These are phyloP conservation scores for Nomada goodeniana DNA, from an alignment of 2,888 invertebrate genomes.

Conservation along the genomic window DNA sequence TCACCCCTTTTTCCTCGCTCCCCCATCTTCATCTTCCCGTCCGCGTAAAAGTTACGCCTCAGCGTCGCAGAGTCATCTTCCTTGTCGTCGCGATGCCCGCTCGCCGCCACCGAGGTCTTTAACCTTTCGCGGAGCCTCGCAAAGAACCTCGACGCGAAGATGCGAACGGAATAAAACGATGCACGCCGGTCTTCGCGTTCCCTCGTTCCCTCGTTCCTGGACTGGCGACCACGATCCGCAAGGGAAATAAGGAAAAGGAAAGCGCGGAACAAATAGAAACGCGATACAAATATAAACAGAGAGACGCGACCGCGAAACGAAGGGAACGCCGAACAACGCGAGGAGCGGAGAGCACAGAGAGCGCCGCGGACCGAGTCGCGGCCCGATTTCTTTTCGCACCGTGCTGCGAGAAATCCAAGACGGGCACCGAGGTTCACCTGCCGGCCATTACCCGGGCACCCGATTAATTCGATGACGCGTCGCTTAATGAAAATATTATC, in stretches of 20 bases:
- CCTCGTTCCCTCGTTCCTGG: background rate
- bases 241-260: constrained; percentile 61
- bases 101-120: constrained; percentile 40
- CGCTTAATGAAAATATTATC: constrained; percentile 73
- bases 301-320: background rate
- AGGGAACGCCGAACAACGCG: background rate
- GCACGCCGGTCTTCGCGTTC: background rate
- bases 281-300: constrained; percentile 60
- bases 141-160: constrained; percentile 30
- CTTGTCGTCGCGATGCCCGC: constrained; percentile 42
- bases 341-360: background rate
- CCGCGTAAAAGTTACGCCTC: constrained; percentile 21
- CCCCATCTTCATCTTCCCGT: background rate
- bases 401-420: background rate
- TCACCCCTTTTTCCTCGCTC: background rate
- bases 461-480: constrained; percentile 66
- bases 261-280: constrained; percentile 56
- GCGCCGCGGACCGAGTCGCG: constrained; percentile 20
- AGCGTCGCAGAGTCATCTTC: constrained; percentile 24
- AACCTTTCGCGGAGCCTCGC: constrained; percentile 43
- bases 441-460: background rate
- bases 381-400: background rate
- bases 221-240: constrained; percentile 52
- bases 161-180: constrained; percentile 53
- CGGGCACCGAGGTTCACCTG: no score